Conservation (phyloP, 2,888 invertebrate species). For the Chrysotoxum bicinctum region DNA sequence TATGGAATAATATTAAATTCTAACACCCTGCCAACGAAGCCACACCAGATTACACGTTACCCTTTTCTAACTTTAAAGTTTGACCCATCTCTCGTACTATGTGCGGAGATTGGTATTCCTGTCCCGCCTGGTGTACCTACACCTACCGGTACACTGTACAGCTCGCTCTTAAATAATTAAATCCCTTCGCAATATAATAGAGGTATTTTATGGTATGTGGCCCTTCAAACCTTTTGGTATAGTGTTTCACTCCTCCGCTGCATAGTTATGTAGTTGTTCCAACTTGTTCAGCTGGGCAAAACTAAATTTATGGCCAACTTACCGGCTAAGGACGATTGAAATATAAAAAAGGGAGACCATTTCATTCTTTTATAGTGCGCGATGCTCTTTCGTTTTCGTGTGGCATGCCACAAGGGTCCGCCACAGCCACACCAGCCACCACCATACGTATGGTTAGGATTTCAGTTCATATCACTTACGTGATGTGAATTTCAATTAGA, state of each 20-base stretch:
- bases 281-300: constrained; percentile 52
- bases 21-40: constrained; percentile 9
- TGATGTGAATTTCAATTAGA: constrained; percentile 71
- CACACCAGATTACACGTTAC: neutral
- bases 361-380: constrained; percentile 1
- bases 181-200: constrained; percentile 67
- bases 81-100: neutral
- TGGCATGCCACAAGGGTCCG: constrained; percentile 21
- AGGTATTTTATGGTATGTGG: constrained; percentile 57
- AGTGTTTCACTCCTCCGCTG: neutral
- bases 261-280: neutral
- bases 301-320: constrained; percentile 67
- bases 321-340: constrained; percentile 21
- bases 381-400: constrained; percentile 11
- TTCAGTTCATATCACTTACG: constrained; percentile 72
- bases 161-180: constrained; percentile 69
- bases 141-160: neutral
- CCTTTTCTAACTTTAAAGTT: constrained; percentile 31
- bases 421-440: neutral
- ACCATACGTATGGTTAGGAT: constrained; percentile 46
- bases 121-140: neutral
- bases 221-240: constrained; percentile 16
- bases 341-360: constrained; percentile 24
- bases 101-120: constrained; percentile 45
- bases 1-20: constrained; percentile 52